Evolutionary conservation across 2,113 vertebrate species (phyloP), one percentile per base, ranked within the genome.

Genomic region (Siniperca knerii): DNA sequence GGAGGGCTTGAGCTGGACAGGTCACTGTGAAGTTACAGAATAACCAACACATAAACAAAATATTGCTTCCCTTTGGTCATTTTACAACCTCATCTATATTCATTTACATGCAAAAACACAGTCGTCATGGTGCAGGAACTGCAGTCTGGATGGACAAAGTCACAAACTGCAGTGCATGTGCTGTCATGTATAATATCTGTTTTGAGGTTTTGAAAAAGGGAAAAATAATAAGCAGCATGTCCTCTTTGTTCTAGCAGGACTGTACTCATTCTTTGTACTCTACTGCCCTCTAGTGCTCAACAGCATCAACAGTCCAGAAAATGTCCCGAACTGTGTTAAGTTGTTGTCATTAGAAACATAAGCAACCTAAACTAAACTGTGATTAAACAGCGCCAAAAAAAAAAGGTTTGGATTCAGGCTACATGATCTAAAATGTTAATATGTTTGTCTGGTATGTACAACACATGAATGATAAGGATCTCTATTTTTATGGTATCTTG

Each of bases 251-350:
- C 48, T 20, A 67, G 33, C 23, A 4, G 13, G 9, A 16, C 42
- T n/a, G 29, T 10, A 5, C 18, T 57, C 15, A 89, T 90, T 89
- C 58, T 70, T 52, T 87, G 79, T 87, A 29, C 66, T 93, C 58
- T 94, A 83, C 85, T 88, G 91, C 94, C 93, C 91, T 91, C 95
- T 93, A 82, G 92, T 93, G 95, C 7, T 79, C n/a, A 55, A 33
- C 6, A 57, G 21, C 52, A 75, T n/a, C 35, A 76, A 62, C 16
- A 60, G 55, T 13, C 8, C 6, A 52, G 37, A 75, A 33, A 61
- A 4, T 57, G 18, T 42, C 16, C 29, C 29, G 29, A 29, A 29
- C 29, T 29, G 29, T 29, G 29, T 29, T 29, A 29, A 29, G 29
- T 29, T 29, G 29, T 29, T 29, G 29, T 54, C 10, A 33, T 0